A percentile compares a stretch with the other conserved stretches of the same genome.
phyloP scores from a whole-genome alignment of 2,113 vertebrate species.

The Barbus barbus region DNA sequence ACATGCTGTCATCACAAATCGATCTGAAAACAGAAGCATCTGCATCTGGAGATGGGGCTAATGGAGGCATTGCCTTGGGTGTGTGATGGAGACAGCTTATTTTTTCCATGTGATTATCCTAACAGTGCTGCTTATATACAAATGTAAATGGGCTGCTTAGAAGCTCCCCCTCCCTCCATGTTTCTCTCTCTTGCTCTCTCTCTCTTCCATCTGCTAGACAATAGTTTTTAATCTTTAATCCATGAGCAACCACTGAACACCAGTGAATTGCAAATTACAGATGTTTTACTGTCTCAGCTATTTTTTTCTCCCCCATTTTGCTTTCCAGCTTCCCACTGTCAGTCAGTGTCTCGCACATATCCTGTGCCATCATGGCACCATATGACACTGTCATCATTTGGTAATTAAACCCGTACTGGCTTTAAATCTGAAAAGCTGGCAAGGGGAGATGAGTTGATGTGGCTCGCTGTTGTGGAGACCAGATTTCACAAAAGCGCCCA shows the following conservation, averaged over 20 bases:
- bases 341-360: slow-evolving; percentile 77
- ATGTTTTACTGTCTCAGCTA: slow-evolving; percentile 97
- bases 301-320: slow-evolving; percentile 76
- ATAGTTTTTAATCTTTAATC: slow-evolving; percentile 99
- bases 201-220: slow-evolving; percentile 98
- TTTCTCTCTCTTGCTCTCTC: slow-evolving; percentile 70
- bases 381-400: slow-evolving; percentile 97
- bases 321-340: slow-evolving; percentile 81
- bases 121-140: slow-evolving; percentile 87
- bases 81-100: slow-evolving; percentile 75
- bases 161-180: slow-evolving; percentile 60
- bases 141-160: slow-evolving; percentile 87
- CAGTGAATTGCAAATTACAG: slow-evolving; percentile 99
- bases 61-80: slow-evolving; percentile 73
- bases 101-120: slow-evolving; percentile 77
- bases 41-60: slow-evolving; percentile 72
- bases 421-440: slow-evolving; percentile 95
- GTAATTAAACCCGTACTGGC: slow-evolving; percentile 96
- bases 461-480: slow-evolving; percentile 70
- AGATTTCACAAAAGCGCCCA: slow-evolving; percentile 65
- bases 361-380: slow-evolving; percentile 89
- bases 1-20: slow-evolving; percentile 44
- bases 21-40: slow-evolving; percentile 55
- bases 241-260: slow-evolving; percentile 99
- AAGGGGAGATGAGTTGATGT: slow-evolving; percentile 79